These are phyloP conservation scores for Phataginus tetradactyla DNA, from an alignment of 2,797 vertebrate genomes.

Conservation along the genomic window DNA sequence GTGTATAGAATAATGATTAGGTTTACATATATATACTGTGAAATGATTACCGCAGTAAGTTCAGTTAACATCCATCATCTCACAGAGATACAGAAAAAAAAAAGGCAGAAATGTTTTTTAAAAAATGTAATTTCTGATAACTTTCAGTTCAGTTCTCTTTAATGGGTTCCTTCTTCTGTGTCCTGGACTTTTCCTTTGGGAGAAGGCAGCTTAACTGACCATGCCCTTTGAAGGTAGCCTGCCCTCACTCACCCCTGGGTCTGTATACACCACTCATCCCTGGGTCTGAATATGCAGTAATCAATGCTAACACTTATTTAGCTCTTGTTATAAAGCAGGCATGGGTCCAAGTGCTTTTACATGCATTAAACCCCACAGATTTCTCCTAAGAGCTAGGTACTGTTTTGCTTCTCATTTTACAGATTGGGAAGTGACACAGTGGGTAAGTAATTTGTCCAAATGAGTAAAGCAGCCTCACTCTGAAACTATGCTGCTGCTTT, in stretches of 20 bases:
- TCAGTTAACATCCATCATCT: not conserved
- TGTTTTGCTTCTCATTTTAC: not conserved
- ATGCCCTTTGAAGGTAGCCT: not conserved
- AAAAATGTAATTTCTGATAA: not conserved
- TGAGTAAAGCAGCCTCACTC: not conserved
- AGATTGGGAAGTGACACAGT: not conserved
- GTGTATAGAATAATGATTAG: not conserved
- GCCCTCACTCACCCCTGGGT: not conserved
- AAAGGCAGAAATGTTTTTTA: not conserved
- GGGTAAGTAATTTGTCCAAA: not conserved
- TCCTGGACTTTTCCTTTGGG: not conserved
- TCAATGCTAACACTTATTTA: not conserved
- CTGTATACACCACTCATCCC: not conserved
- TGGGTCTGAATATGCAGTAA: not conserved
- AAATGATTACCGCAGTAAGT: not conserved
- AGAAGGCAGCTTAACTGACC: not conserved
- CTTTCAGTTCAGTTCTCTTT: not conserved
- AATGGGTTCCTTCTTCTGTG: not conserved
- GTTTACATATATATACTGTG: not conserved
- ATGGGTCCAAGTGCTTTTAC: accelerated
- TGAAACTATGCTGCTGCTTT: not conserved
- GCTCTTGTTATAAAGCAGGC: not conserved
- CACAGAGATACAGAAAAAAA: not conserved
- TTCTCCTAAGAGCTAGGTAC: not conserved
- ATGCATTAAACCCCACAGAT: not conserved